phyloP scores from a whole-genome alignment of 2,113 vertebrate species.

The Steatornis caripensis region DNA sequence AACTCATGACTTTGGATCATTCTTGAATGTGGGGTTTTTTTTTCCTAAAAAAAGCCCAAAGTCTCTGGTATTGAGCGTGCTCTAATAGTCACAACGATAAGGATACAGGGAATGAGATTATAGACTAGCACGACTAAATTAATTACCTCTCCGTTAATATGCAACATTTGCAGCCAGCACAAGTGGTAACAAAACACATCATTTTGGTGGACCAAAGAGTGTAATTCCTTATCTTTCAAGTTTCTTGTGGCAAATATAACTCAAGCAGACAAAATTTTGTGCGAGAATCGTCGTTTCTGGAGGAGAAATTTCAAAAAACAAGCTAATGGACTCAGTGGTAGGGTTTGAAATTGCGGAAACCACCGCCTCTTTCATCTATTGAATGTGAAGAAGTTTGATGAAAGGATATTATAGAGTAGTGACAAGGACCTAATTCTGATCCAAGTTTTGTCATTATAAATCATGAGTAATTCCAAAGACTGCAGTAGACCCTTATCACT shows the following conservation, averaged over 20 bases:
- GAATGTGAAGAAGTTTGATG: constrained; percentile 32
- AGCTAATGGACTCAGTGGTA: neutral
- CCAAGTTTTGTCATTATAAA: constrained; percentile 44
- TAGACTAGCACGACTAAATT: neutral
- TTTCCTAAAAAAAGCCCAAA: too few relatives aligned
- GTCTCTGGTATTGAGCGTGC: neutral
- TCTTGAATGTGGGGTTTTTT: neutral
- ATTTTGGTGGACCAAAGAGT: neutral
- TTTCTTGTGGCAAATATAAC: neutral
- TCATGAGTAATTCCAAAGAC: constrained; percentile 41
- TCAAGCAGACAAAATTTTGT: neutral
- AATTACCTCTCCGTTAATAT: neutral
- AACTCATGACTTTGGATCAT: neutral
- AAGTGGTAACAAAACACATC: neutral
- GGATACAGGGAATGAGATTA: neutral
- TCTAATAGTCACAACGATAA: neutral
- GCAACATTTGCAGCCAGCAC: neutral
- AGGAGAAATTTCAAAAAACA: neutral
- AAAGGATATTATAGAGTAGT: constrained; percentile 18
- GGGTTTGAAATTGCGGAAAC: neutral
- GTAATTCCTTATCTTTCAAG: neutral
- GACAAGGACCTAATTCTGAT: constrained; percentile 51
- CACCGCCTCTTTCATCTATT: neutral
- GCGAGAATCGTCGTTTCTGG: neutral
- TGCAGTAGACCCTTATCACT: constrained; percentile 26